Base-by-base conservation (phyloP, 64 coral and sea anemone genomes). In the Dendronephthya gigantea region DNA sequence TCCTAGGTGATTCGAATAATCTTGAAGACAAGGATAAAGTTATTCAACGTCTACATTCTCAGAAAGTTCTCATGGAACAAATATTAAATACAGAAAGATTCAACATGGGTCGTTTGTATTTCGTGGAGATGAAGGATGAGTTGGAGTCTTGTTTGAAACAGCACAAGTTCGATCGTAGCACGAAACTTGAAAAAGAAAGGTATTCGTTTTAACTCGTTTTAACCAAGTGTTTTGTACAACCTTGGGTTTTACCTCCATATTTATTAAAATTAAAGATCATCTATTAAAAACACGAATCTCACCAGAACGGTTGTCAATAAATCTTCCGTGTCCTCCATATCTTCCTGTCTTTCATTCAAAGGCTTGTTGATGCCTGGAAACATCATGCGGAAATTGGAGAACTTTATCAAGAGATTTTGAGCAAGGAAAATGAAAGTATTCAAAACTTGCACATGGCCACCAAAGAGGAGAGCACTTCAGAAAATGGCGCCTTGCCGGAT, bases 81-180 rank as follows among this genome's bases (percentile, higher is more conserved):
- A 92, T 90, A 15, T 51, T 93, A 22, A 91, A 91, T 35, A 2
- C 89, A 13, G 95, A 98, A 76, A 76, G 95, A 45, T 98, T 98
- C 79, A 84, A 90, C 34, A 48, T 98, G 15, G 86, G 95, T 87
- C 83, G 95, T 22, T 38, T 98, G 50, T 98, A 98, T 51, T 90
- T 93, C 85, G 39, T 87, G 49, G 95, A 98, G 79, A 98, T 98
- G 95, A 93, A 90, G 49, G 95, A 98, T 50, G 95, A 98, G 58
- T 35, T 98, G 8, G 84, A 93, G 14, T 85, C 89, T 37, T 31
- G 87, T 59, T 74, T 93, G 33, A 74, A 30, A 9, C 38, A 88
- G 51, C 85, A 84, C 41, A 5, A 66, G 72, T 17, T 29, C 36
- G 72, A 79, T 34, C 72, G 72, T 79, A 12, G 32, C 10, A 39